Evolutionary conservation across 2,797 vertebrate species (phyloP), one percentile per base, ranked within the genome.

Genomic region (Rhynchonycteris naso): DNA sequence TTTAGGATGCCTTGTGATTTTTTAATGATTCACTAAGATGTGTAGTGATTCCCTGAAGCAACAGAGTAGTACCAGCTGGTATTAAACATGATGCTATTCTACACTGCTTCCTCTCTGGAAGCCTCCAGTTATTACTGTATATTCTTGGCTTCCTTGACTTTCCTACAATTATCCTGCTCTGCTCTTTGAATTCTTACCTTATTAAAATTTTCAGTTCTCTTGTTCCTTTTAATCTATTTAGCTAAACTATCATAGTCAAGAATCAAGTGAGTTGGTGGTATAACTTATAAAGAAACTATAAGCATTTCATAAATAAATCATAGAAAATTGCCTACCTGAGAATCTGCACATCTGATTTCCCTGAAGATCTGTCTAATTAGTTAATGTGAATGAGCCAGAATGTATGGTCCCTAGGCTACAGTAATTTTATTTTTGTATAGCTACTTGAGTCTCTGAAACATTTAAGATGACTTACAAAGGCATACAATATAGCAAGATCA

Each of bases 401-500:
- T 71, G 7, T 28, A 56, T 56, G 26, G 33, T 72, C 63, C 78
- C 8, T 74, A 84, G n/a, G 38, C 22, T 33, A 50, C 1, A 92
- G 59, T 71, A 22, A 61, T 84, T 93, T 89, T 88, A 91, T 93
- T 66, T 78, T 82, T 26, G n/a, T 63, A 0, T 78, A 86, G 69
- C 56, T 88, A 33, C 47, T 66, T 79, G 58, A 54, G 75, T 94
- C 65, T 69, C 19, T 38, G 35, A 90, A 95, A 90, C 43, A 88
- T 63, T 87, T 93, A 83, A 90, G 86, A 74, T 78, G 80, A 66
- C 74, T 91, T 69, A 72, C 35, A 33, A 88, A 93, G 72, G 85
- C 30, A 78, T 52, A 87, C 6, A 54, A 16, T 26, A 59, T 8
- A 63, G 38, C n/a, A 88, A 86, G 56, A 58, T 28, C 50, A 83